Evolutionary conservation across 2,888 invertebrate species (phyloP).

Genomic region (Yponomeuta plumbellus): DNA sequence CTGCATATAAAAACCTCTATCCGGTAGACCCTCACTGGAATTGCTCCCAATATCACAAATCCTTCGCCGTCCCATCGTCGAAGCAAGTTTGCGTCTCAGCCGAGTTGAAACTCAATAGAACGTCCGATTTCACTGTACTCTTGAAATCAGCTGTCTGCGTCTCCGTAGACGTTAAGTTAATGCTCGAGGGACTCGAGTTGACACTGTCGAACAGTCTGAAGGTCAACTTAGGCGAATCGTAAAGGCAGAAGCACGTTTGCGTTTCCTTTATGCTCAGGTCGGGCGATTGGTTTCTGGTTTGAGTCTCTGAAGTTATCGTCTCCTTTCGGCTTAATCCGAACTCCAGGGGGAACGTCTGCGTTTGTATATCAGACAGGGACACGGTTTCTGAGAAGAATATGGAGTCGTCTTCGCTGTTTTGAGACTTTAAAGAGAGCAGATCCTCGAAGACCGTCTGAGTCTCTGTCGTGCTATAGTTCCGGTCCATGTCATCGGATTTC

Average conservation of each 20-base stretch:
- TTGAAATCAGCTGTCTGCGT: slow-evolving; percentile 49
- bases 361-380: slow-evolving; percentile 59
- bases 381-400: slow-evolving; percentile 55
- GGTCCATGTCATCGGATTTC: slow-evolving; percentile 51
- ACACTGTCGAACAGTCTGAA: slow-evolving; percentile 46
- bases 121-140: slow-evolving; percentile 37
- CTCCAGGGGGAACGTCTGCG: slow-evolving; percentile 59
- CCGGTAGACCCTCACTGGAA: background rate
- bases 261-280: slow-evolving; percentile 62
- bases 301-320: slow-evolving; percentile 46
- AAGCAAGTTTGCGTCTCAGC: slow-evolving; percentile 59
- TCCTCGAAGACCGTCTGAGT: slow-evolving; percentile 63
- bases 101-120: slow-evolving; percentile 44
- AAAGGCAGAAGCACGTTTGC: slow-evolving; percentile 55
- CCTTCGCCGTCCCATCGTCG: slow-evolving; percentile 34
- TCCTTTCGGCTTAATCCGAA: slow-evolving; percentile 55
- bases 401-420: slow-evolving; percentile 54
- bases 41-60: slow-evolving; percentile 37
- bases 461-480: slow-evolving; percentile 24
- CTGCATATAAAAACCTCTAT: too few species aligned
- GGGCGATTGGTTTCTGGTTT: slow-evolving; percentile 33
- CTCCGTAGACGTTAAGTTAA: slow-evolving; percentile 49
- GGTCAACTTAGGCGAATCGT: slow-evolving; percentile 43
- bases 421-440: slow-evolving; percentile 48
- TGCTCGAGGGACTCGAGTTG: slow-evolving; percentile 40